Evolutionary conservation across 2,888 invertebrate genomes (phyloP), one percentile per base, ranked within the genome.

Genomic region (Thymelicus lineola): DNA sequence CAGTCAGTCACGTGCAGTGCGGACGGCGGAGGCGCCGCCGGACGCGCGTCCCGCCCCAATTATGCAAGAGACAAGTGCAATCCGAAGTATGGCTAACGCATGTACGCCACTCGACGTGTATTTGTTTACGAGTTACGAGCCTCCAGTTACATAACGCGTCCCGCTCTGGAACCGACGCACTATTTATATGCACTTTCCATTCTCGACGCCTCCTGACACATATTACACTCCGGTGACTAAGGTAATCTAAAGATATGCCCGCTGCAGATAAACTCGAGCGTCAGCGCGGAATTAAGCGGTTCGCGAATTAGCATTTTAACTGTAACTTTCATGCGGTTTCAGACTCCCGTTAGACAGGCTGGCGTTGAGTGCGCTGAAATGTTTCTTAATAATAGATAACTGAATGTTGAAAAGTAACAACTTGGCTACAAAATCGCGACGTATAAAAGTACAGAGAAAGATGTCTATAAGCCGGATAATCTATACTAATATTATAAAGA

Each of bases 51-150:
- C 76, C 76, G 76, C 73, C 77, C 77, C 73, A 77, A 79, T 82
- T 80, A 80, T 80, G 79, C 78, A 82, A 80, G 76, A 77, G 79
- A 78, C 73, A 78, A 79, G 75, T 77, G 77, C 73, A 72, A 78
- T 75, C 75, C 73, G 68, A 80, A 79, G 78, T 80, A 80, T 78
- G 75, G 76, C 79, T 76, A 78, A 79, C 78, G 82, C 79, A 82
- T 80, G 80, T 77, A 76, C 74, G 76, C 77, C 77, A 79, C 73
- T 75, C 81, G 78, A 79, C 79, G 77, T 78, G 80, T 81, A 81
- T 82, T 86, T 91, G 90, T 90, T 91, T 92, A 92, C 87, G 87
- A 86, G 84, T 91, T 92, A 92, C 87, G 87, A 86, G 84, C 79
- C 83, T 78, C 77, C 82, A 71, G 84, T 90, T 90, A 87, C 87